phyloP scores from a whole-genome alignment of 2,888 invertebrate species.

The Bugulina stolonifera region DNA sequence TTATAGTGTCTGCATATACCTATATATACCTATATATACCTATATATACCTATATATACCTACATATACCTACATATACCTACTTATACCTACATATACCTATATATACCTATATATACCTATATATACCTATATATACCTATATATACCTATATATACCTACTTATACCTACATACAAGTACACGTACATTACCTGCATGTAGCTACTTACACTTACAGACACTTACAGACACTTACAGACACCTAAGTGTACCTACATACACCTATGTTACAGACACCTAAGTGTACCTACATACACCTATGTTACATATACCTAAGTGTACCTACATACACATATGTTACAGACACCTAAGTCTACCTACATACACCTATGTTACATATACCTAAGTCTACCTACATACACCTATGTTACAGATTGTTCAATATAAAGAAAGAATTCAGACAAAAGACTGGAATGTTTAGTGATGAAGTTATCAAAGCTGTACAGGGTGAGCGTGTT shows the following conservation, averaged over 20 bases:
- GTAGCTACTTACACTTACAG: background rate
- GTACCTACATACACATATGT: slow-evolving; percentile 13
- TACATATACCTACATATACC: too few relatives aligned
- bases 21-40: too few relatives aligned
- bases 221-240: background rate
- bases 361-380: background rate
- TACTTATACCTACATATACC: too few relatives aligned
- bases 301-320: background rate
- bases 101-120: too few relatives aligned
- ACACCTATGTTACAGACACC: background rate
- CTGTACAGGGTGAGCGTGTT: slow-evolving; percentile 36
- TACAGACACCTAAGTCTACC: background rate
- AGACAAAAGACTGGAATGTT: slow-evolving; percentile 27
- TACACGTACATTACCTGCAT: too few relatives aligned
- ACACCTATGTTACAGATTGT: slow-evolving; percentile 33
- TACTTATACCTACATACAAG: too few relatives aligned
- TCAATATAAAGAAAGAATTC: slow-evolving; percentile 35
- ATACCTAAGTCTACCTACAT: too few relatives aligned
- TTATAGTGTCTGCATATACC: background rate
- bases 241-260: background rate
- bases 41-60: too few relatives aligned
- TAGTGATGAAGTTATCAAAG: slow-evolving; percentile 33
- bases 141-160: too few relatives aligned
- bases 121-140: too few relatives aligned
- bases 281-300: background rate